A percentile compares a stretch with the other conserved stretches of the same genome.
Conservation (phyloP, 1,140 invertebrate species). For the Pentalonia nigronervosa region DNA sequence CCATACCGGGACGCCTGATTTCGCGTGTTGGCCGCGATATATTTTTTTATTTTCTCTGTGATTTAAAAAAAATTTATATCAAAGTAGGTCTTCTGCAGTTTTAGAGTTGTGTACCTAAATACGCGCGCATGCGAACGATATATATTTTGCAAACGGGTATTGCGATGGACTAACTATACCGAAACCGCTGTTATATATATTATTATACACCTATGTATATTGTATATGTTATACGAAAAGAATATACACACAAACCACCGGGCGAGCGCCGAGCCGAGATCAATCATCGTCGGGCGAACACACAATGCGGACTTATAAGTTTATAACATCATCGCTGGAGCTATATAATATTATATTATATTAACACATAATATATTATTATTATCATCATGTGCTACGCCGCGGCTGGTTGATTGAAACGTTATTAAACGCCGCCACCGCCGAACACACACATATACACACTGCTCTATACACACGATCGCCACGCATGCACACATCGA, state of each 20-base stretch:
- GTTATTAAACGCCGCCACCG: conserved; percentile 43
- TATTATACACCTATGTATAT: neutral
- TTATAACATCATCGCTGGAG: neutral
- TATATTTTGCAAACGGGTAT: neutral
- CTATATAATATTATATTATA: neutral
- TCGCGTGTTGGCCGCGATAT: neutral
- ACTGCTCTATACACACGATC: neutral
- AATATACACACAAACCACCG: neutral
- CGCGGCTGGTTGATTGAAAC: conserved; percentile 45
- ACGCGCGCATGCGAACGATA: neutral
- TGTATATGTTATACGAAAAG: neutral
- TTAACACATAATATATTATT: conserved; percentile 2
- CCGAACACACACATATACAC: neutral
- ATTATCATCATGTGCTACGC: neutral
- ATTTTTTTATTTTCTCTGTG: neutral
- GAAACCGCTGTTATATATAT: neutral
- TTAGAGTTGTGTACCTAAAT: neutral
- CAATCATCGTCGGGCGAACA: conserved; percentile 22
- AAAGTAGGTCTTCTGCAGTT: neutral
- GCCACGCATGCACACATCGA: neutral
- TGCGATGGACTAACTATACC: neutral
- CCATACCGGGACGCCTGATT: neutral
- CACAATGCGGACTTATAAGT: neutral
- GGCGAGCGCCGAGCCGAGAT: neutral
- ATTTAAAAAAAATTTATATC: neutral